phyloP scores from a whole-genome alignment of 2,888 invertebrate species.

The Standfussiana lucernea region DNA sequence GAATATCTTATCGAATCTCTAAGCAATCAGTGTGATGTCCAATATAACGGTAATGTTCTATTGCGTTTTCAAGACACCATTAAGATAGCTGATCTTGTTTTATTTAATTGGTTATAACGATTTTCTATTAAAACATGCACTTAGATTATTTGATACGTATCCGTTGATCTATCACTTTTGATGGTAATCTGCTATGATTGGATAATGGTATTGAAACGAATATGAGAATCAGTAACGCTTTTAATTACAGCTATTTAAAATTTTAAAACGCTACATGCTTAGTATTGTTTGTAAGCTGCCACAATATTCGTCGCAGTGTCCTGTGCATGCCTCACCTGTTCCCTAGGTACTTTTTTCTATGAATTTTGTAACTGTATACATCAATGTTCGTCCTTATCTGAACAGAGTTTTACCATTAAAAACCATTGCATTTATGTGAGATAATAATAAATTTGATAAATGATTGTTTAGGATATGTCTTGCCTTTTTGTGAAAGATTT shows the following conservation, averaged over 20 bases:
- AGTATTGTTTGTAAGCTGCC: not conserved
- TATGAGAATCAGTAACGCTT: not conserved
- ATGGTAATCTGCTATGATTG: constrained; percentile 41
- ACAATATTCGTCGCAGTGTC: not conserved
- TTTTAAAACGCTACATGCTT: not conserved
- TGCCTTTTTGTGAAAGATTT: constrained; percentile 8
- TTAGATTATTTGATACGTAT: constrained; percentile 25
- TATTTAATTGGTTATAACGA: constrained; percentile 23
- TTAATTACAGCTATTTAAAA: not conserved
- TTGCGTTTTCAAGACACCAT: constrained; percentile 3
- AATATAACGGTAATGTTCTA: constrained; percentile 32
- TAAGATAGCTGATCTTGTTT: constrained; percentile 47
- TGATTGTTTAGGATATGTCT: constrained; percentile 7
- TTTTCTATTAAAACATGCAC: constrained; percentile 35
- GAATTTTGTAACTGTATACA: not conserved
- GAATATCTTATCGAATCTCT: constrained; percentile 32
- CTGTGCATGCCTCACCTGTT: not conserved
- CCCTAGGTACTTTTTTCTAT: not conserved
- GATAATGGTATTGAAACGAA: constrained; percentile 1
- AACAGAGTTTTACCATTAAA: constrained; percentile 39
- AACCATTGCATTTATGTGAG: constrained; percentile 40
- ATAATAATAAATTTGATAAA: constrained; percentile 31
- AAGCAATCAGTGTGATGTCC: constrained; percentile 31
- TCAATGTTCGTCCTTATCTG: constrained; percentile 19
- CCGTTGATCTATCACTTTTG: constrained; percentile 19